These are phyloP conservation scores for Ptilorrhoa leucosticta DNA, from an alignment of 2,113 vertebrate species.

Conservation along the genomic window DNA sequence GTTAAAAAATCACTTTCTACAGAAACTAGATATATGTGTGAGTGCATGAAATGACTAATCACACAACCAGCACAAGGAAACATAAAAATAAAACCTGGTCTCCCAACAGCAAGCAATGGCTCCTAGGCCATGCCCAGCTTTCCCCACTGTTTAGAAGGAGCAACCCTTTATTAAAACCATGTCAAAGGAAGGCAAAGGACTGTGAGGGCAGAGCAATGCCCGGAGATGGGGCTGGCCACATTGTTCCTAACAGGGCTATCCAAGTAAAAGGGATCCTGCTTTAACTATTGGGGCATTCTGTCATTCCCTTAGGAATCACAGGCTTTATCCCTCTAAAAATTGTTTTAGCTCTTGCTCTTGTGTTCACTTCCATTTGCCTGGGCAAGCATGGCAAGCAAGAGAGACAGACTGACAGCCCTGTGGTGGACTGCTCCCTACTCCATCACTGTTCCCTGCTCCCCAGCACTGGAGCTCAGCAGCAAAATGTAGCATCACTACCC, in stretches of 20 bases:
- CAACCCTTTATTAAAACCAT: background rate
- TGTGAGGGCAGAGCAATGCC: background rate
- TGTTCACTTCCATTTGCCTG: background rate
- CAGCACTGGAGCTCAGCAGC: background rate
- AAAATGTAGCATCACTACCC: accelerated
- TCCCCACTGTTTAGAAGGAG: background rate
- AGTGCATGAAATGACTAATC: background rate
- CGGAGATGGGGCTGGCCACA: background rate
- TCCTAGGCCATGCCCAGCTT: background rate
- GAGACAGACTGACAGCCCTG: background rate
- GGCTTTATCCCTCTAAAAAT: background rate
- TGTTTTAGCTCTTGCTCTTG: background rate
- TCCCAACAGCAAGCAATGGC: background rate
- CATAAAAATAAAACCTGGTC: background rate
- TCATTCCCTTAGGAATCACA: background rate
- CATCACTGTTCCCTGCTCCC: background rate
- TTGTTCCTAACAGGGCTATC: background rate
- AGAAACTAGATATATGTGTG: background rate
- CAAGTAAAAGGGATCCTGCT: background rate
- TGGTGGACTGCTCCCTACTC: background rate
- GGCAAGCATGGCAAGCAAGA: background rate
- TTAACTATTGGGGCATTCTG: background rate
- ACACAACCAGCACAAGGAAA: background rate
- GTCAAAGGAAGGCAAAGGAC: background rate
- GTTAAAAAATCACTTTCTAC: background rate